Evolutionary conservation across 2,797 vertebrate genomes (phyloP), one percentile per base, ranked within the genome.

Genomic region (Intellagama lesueurii): DNA sequence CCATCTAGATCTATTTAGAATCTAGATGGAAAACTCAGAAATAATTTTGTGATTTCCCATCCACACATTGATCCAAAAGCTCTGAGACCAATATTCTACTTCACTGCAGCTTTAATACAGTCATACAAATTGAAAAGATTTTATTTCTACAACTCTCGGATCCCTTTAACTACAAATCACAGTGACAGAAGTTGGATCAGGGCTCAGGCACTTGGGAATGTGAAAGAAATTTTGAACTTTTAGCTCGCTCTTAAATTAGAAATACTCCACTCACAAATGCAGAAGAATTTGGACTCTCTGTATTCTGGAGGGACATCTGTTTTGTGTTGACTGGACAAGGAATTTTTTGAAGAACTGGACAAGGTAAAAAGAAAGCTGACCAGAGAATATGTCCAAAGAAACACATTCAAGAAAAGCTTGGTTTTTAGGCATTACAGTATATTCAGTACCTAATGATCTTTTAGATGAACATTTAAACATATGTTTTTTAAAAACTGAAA

Each of bases 241-340:
- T 86, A 92, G 64, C 83, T 86, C 76, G 83, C 28, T 66, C n/a
- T 49, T 73, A 88, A 83, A 83, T 75, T 90, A 83, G 88, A 93
- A 76, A 90, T 82, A 66, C 49, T 66, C 40, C 56, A 88, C 52
- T 83, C 89, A 76, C 7, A 64, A 87, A 85, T 82, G 79, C 1
- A 1, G 56, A 76, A 2, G 17, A 83, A 91, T 92, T 87, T 94
- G 92, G 84, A 19, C 6, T 1, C 19, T 3, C 4, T 87, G 86
- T 69, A 87, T 87, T 83, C 94, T 94, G 85, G 81, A 60, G 92
- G 89, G 49, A 89, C 76, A 72, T 14, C 73, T 79, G 40, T 83
- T 88, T 78, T 77, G 35, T 78, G 87, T 83, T 76, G 80, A 72
- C 72, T n/a, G 26, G 89, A 91, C 86, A 88, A 92, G 0, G 24